Evolutionary conservation across 2,888 invertebrate species (phyloP).

Genomic region (Acanthosepion esculentum): DNA sequence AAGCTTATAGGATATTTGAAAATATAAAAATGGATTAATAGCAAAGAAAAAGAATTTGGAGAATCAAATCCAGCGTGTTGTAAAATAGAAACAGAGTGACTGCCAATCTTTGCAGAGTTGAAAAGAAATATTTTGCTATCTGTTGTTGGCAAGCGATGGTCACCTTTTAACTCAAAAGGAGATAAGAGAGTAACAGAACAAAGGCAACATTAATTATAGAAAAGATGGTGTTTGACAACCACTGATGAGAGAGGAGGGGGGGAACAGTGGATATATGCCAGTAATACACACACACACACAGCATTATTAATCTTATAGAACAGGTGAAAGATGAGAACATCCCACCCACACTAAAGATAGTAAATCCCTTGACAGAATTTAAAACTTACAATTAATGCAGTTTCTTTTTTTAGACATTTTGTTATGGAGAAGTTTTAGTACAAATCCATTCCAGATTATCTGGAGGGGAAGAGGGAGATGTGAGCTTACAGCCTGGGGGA

Average conservation of each 20-base stretch:
- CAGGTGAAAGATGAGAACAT: background rate
- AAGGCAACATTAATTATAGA: background rate
- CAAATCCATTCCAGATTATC: background rate
- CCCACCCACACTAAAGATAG: background rate
- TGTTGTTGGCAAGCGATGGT: background rate
- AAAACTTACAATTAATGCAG: background rate
- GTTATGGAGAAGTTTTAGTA: background rate
- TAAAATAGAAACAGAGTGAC: background rate
- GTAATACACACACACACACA: background rate
- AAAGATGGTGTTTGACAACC: background rate
- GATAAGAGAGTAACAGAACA: background rate
- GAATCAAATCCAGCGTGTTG: no score
- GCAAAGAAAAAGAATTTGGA: no score
- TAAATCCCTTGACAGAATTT: background rate
- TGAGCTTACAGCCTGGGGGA: background rate
- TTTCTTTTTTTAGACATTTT: background rate
- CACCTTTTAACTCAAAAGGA: background rate
- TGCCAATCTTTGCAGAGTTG: background rate
- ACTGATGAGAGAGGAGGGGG: background rate
- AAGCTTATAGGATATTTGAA: no score
- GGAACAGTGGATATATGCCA: background rate
- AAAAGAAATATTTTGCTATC: background rate
- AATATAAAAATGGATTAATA: no score
- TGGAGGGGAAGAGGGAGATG: background rate
- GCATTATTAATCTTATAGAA: background rate